These are phyloP conservation scores for Mesocentrotus franciscanus DNA, from an alignment of 53 echinoderm and acorn worm species.

Conservation along the genomic window DNA sequence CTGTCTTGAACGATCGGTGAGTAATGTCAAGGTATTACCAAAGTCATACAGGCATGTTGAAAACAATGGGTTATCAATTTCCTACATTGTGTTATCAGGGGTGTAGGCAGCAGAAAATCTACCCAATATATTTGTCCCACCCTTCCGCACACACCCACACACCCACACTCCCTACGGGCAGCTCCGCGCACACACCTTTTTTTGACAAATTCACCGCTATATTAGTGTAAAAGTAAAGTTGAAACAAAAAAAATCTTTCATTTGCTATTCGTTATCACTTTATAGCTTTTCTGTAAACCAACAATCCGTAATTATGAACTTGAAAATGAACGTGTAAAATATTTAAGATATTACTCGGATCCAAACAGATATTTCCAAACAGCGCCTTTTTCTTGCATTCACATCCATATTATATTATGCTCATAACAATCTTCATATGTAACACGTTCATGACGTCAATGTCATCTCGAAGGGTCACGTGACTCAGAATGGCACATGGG, in stretches of 20 bases:
- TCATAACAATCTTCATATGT: background rate
- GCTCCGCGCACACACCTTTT: background rate
- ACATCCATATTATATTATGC: background rate
- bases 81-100: background rate
- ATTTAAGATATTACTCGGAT: background rate
- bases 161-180: background rate
- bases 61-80: background rate
- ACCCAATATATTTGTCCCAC: background rate
- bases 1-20: background rate
- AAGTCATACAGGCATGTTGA: background rate
- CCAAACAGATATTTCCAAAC: background rate
- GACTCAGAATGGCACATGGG: background rate
- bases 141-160: background rate
- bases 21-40: background rate
- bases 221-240: too few relatives aligned
- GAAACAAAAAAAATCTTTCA: too few relatives aligned
- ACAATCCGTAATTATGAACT: too few relatives aligned
- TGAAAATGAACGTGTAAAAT: too few relatives aligned
- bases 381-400: too few relatives aligned
- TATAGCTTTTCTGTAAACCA: too few relatives aligned
- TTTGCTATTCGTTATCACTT: too few relatives aligned
- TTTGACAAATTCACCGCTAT: too few relatives aligned
- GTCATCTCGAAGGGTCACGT: constrained; percentile 9
- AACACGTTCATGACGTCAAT: background rate
- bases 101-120: background rate